Percentiles rank a stretch among this genome's conserved stretches.
Evolutionary conservation across 2,797 vertebrate genomes (phyloP).

Genomic region (Phataginus tetradactyla): DNA sequence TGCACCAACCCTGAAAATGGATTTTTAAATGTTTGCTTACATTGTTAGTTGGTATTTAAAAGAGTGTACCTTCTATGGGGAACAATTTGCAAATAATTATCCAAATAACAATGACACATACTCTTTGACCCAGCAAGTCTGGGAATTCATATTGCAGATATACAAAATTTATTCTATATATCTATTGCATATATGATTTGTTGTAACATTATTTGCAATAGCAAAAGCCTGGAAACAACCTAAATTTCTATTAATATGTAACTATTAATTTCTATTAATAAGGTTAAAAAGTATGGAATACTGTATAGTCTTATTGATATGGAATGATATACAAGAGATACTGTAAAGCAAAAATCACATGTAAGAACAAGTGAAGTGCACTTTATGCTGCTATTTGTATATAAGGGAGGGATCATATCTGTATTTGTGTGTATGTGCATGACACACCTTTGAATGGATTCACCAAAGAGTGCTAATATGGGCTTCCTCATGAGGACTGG

Average conservation of each 20-base stretch:
- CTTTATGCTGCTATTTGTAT: not conserved
- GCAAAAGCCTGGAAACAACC: conserved; percentile 7
- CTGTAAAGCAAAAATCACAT: not conserved
- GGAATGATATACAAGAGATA: not conserved
- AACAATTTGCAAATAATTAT: conserved; percentile 35
- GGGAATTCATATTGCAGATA: conserved; percentile 15
- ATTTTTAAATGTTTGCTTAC: not conserved
- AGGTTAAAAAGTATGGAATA: conserved; percentile 16
- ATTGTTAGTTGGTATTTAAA: not conserved
- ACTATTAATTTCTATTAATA: not conserved
- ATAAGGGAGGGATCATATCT: not conserved
- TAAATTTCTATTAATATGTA: not conserved
- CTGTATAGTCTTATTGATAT: not conserved
- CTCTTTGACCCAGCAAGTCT: not conserved
- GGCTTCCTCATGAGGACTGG: not conserved
- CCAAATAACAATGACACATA: conserved; percentile 29
- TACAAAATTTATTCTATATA: not conserved
- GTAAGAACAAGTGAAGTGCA: not conserved
- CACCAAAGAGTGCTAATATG: not conserved
- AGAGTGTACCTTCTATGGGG: not conserved
- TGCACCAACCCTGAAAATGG: not conserved
- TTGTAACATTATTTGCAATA: not conserved
- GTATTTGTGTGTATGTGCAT: not conserved
- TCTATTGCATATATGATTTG: not conserved
- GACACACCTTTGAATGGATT: not conserved